phyloP scores from a whole-genome alignment of 2,113 vertebrate species.

The Maylandia zebra region DNA sequence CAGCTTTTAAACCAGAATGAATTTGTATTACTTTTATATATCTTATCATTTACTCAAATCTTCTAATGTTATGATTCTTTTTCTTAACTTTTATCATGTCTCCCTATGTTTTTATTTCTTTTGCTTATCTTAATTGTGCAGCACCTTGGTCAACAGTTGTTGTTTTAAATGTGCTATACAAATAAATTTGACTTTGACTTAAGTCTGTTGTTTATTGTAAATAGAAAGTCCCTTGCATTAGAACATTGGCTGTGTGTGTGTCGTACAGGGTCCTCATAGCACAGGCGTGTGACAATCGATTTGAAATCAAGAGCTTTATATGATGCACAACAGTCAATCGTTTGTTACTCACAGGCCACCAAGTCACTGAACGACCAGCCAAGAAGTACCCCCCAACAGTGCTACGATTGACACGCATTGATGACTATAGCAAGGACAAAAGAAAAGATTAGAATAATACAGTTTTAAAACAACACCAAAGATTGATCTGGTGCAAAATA shows the following conservation, averaged over 20 bases:
- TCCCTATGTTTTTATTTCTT: neutral
- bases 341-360: constrained; percentile 87
- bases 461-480: neutral
- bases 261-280: neutral
- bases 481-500: neutral
- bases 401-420: constrained; percentile 74
- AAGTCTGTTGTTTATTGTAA: neutral
- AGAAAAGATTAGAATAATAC: neutral
- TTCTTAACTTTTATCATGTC: neutral
- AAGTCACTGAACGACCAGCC: constrained; percentile 88
- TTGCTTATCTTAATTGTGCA: neutral
- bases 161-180: neutral
- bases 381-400: constrained; percentile 91
- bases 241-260: neutral
- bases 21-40: neutral
- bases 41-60: neutral
- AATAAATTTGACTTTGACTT: neutral
- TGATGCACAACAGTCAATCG: neutral
- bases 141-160: neutral
- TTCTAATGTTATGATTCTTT: neutral
- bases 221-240: neutral
- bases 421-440: constrained; percentile 72
- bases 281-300: neutral
- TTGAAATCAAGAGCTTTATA: no score
- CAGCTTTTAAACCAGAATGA: neutral